Percentiles rank a stretch among this genome's conserved stretches.
These are phyloP conservation scores for Habroteleia sp. DNA, from an alignment of 2,888 invertebrate genomes.

Conservation along the genomic window DNA sequence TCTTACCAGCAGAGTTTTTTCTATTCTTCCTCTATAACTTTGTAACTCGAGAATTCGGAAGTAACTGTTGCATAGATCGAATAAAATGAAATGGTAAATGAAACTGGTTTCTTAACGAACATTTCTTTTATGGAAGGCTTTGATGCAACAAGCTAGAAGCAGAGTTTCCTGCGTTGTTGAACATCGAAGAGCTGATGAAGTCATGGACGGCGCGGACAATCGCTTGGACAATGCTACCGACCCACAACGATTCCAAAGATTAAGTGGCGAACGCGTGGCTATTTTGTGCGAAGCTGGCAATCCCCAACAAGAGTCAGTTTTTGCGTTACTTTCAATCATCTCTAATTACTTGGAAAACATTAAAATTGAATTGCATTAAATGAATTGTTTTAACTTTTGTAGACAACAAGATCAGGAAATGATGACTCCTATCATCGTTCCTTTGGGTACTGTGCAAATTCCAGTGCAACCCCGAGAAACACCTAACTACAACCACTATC, in stretches of 20 bases:
- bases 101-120: background rate
- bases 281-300: conserved; percentile 94
- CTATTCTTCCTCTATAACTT: too few species aligned
- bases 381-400: too few species aligned
- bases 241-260: conserved; percentile 85
- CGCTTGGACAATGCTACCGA: conserved; percentile 88
- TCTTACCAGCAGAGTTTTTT: too few species aligned
- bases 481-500: conserved; percentile 74
- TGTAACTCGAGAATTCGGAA: background rate
- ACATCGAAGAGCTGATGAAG: conserved; percentile 91
- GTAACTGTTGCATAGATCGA: background rate
- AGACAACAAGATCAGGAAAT: conserved; percentile 77
- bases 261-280: conserved; percentile 92
- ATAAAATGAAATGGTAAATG: conserved; percentile 2
- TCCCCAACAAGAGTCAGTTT: conserved; percentile 83
- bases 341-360: too few species aligned
- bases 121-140: conserved; percentile 74
- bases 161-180: conserved; percentile 96
- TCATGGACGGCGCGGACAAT: conserved; percentile 89
- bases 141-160: conserved; percentile 84
- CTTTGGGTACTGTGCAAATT: conserved; percentile 76
- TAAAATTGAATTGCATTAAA: background rate
- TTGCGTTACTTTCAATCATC: background rate
- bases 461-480: conserved; percentile 74
- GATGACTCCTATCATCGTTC: conserved; percentile 77